Evolutionary conservation across 2,113 vertebrate genomes (phyloP).

Genomic region (Xiphorhynchus elegans): DNA sequence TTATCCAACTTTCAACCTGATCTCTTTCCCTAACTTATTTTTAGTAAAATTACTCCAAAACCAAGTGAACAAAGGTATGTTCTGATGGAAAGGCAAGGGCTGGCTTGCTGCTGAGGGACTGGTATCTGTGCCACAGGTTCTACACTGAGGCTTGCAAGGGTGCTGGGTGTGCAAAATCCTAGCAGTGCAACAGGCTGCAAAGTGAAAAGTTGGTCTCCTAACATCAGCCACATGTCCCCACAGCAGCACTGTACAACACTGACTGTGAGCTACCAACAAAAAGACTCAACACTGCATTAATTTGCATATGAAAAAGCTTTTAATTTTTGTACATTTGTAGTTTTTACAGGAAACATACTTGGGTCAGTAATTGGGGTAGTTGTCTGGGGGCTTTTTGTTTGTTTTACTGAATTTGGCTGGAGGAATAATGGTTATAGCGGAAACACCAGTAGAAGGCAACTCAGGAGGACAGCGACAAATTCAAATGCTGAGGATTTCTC

Average conservation of each 20-base stretch:
- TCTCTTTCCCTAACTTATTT: neutral
- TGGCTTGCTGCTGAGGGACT: neutral
- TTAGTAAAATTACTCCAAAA: neutral
- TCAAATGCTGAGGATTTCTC: constrained; percentile 15
- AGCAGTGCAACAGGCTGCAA: neutral
- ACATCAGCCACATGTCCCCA: neutral
- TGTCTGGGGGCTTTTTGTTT: neutral
- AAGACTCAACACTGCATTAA: neutral
- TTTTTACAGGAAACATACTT: constrained; percentile 51
- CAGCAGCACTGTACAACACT: neutral
- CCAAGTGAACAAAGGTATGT: neutral
- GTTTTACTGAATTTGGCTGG: constrained; percentile 15
- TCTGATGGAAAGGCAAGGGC: neutral
- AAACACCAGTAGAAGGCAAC: neutral
- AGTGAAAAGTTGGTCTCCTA: neutral
- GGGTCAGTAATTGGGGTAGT: neutral
- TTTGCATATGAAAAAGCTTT: constrained; percentile 22
- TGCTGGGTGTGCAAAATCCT: fast-evolving
- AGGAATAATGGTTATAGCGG: neutral
- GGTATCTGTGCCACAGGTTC: neutral
- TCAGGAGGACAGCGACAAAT: neutral
- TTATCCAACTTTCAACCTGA: neutral
- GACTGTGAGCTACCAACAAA: neutral
- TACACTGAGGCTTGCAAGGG: neutral
- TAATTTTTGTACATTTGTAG: neutral